Evolutionary conservation across 2,888 invertebrate genomes (phyloP).

Genomic region (Chaitophorus viminalis): DNA sequence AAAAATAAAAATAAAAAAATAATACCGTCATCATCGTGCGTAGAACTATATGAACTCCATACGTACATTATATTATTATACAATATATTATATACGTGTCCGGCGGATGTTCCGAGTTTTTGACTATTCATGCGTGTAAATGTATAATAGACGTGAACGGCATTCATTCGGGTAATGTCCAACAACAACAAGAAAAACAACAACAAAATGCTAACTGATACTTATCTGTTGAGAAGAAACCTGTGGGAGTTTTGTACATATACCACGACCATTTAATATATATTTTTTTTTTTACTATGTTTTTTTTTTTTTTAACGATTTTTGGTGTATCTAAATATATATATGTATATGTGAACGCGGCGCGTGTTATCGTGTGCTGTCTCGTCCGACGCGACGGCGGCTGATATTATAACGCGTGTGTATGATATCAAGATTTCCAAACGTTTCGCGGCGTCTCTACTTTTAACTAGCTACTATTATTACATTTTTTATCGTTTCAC

Average conservation of each 20-base stretch:
- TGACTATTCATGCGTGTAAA: constrained; percentile 56
- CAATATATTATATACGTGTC: constrained; percentile 8
- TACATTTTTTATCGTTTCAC: background rate
- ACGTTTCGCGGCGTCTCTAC: background rate
- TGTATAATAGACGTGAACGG: constrained; percentile 55
- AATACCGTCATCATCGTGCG: constrained; percentile 1
- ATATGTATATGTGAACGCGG: no score
- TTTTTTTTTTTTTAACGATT: background rate
- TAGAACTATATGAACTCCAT: background rate
- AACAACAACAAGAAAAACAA: constrained; percentile 13
- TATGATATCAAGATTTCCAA: background rate
- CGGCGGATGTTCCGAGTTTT: constrained; percentile 58
- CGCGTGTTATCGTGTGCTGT: no score
- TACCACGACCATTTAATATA: background rate
- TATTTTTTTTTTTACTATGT: background rate
- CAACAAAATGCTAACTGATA: constrained; percentile 6
- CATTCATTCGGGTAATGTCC: constrained; percentile 38
- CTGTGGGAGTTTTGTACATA: constrained; percentile 48
- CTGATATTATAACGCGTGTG: no score
- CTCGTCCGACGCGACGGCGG: no score
- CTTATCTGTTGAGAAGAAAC: constrained; percentile 38
- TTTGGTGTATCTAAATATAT: no score
- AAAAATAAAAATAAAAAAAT: constrained; percentile 18
- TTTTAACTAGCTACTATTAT: background rate
- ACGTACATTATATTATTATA: background rate